Conservation (phyloP, 2,888 invertebrate species). For the Hydriomena furcata region DNA sequence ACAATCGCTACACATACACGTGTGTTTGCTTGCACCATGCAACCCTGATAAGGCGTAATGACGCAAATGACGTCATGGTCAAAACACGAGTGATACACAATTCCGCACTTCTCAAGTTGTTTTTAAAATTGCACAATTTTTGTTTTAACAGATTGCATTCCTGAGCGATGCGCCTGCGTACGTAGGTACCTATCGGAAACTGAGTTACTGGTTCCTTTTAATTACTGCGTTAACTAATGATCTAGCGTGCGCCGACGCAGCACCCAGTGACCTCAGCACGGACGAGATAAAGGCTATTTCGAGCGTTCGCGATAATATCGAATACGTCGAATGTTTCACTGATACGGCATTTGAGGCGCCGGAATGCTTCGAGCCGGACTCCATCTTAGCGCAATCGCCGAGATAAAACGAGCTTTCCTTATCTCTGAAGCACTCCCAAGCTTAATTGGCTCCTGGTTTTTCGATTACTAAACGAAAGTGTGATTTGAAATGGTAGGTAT, state of each 20-base stretch:
- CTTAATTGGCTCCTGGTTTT: conserved; percentile 11
- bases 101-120: not conserved
- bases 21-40: not conserved
- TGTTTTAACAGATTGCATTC: not conserved
- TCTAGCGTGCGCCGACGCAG: conserved; percentile 64
- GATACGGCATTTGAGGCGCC: conserved; percentile 70
- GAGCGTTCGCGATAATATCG: conserved; percentile 72
- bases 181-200: conserved; percentile 1
- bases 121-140: not conserved
- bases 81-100: not conserved
- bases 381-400: conserved; percentile 35
- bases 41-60: not conserved
- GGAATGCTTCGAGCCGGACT: conserved; percentile 60
- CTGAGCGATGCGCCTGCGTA: conserved; percentile 5
- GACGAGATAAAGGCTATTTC: conserved; percentile 80
- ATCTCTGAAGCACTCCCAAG: conserved; percentile 18
- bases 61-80: not conserved
- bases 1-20: not conserved
- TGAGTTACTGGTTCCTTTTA: conserved; percentile 24
- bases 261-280: conserved; percentile 78
- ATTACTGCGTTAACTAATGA: conserved; percentile 58
- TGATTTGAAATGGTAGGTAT: not conserved
- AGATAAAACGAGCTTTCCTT: conserved; percentile 34
- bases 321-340: conserved; percentile 70
- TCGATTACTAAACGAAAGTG: not conserved